Conservation (phyloP, 2,888 invertebrate genomes). For the Scaptomyza caliginosa region DNA sequence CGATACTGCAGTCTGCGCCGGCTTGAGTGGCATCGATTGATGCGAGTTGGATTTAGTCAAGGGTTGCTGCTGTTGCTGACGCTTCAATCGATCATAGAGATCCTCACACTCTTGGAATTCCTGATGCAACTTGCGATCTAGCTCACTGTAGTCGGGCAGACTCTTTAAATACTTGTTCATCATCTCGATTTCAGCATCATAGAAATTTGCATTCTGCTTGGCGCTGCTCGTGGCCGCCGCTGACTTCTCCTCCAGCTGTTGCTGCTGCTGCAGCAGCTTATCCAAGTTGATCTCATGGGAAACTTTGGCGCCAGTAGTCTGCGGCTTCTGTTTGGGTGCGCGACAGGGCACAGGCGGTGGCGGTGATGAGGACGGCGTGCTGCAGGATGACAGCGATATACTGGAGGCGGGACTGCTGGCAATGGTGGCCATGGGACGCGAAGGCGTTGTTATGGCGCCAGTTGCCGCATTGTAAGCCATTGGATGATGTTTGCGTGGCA, state of each 20-base stretch:
- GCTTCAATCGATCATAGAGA: constrained; percentile 82
- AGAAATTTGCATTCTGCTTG: constrained; percentile 82
- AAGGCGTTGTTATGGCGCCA: constrained; percentile 67
- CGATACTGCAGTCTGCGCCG: constrained; percentile 2
- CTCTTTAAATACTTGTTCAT: constrained; percentile 85
- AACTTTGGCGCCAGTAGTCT: neutral
- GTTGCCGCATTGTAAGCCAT: constrained; percentile 77
- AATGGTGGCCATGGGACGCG: constrained; percentile 66
- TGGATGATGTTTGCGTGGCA: constrained; percentile 75
- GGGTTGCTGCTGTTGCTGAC: constrained; percentile 74
- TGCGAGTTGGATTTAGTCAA: constrained; percentile 82
- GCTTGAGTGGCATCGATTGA: constrained; percentile 65
- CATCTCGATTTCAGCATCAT: constrained; percentile 84
- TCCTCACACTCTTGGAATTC: constrained; percentile 84
- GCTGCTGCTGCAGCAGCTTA: constrained; percentile 77
- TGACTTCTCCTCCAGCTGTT: constrained; percentile 76
- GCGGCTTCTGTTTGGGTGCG: constrained; percentile 73
- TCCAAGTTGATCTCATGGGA: constrained; percentile 69
- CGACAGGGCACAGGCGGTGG: constrained; percentile 82
- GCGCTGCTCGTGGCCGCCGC: constrained; percentile 73
- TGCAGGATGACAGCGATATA: constrained; percentile 82
- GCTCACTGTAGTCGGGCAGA: constrained; percentile 83
- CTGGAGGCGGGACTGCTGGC: constrained; percentile 81
- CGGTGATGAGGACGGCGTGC: constrained; percentile 82
- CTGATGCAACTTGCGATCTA: constrained; percentile 83